Base-by-base conservation (phyloP, 2,113 vertebrate species). In the Nematolebias whitei region DNA sequence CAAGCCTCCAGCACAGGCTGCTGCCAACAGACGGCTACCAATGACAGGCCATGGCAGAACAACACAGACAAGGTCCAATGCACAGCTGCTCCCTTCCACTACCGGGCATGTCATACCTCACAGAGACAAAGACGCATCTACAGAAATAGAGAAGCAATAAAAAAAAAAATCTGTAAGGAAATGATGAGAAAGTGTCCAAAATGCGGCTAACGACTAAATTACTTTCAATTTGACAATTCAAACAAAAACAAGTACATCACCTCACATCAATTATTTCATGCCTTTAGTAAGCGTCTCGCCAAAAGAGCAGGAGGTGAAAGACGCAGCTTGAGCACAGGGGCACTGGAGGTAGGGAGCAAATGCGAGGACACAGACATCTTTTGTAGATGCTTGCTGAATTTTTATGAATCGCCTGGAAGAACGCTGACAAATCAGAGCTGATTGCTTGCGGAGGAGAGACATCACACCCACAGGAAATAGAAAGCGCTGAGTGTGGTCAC, bases 381-480 rank as follows among this genome's bases (percentile, higher is more conserved):
- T 91, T 90, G 89, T 90, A 87, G 79, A 84, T 81, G 80, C 85
- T 83, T 81, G 88, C 87, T 90, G 90, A 91, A 90, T 92, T 92
- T 92, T 90, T 92, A 92, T 92, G 89, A 92, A 92, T 92, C 60
- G 90, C 88, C 83, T 70, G 60, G 77, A 89, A 92, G 88, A 87
- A 89, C 83, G 91, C 93, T 85, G 86, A 92, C 90, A 89, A 90
- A 93, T 93, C 89, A 92, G 92, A 89, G 91, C 91, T 91, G 90
- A 82, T 90, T 92, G 93, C 94, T 93, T 86, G 82, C 83, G 77
- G 85, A 90, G 89, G 83, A 89, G 84, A 91, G 89, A 93, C 90
- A 92, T 91, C 86, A 88, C 91, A 92, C 90, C 88, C 90, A 90
- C 88, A 92, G 89, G 86, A 91, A 83, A 92, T 64, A 91, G 88